Evolutionary conservation across 2,113 vertebrate species (phyloP), one percentile per base, ranked within the genome.

Genomic region (Callaeas wilsoni): DNA sequence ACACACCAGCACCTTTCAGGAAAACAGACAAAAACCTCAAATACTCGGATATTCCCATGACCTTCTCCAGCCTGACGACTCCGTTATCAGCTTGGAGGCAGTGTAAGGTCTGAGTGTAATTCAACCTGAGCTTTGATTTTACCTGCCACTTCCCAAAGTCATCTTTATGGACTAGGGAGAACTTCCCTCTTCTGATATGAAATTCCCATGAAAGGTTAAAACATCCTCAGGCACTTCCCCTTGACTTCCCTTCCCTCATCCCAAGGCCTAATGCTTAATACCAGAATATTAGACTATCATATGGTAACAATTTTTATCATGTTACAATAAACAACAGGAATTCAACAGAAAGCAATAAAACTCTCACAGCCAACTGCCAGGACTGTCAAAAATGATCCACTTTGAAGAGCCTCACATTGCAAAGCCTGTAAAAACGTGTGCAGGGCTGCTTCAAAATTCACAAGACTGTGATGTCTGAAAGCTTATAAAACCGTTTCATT

Each of bases 301-400:
- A 96, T 96, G 96, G 97, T 89, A 97, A 93, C 96, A 97, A 97
- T 97, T 97, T 96, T 97, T 97, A 98, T 97, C 97, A 59, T 93
- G 94, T 96, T 98, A 97, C 90, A 96, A 97, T 95, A 97, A 97
- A 95, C 94, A 96, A 97, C 89, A 96, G 96, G 95, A 97, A 97
- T 97, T 97, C 96, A 92, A 94, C 76, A 96, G 97, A 97, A 92
- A 91, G 94, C 96, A 97, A 70, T 94, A 96, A 94, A 97, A 96
- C 81, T 60, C 93, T 94, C 59, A 37, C 92, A 95, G 95, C 64
- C 93, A 88, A 97, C 82, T 87, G 95, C 96, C 95, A 97, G 95
- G 69, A 26, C 71, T 97, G 97, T 97, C 97, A 96, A 44, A 97
- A 98, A 41, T 56, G 93, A 97, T 96, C 95, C 29, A 26, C 84